These are phyloP conservation scores for Melanerpes formicivorus DNA, from an alignment of 2,113 vertebrate species.

Conservation along the genomic window DNA sequence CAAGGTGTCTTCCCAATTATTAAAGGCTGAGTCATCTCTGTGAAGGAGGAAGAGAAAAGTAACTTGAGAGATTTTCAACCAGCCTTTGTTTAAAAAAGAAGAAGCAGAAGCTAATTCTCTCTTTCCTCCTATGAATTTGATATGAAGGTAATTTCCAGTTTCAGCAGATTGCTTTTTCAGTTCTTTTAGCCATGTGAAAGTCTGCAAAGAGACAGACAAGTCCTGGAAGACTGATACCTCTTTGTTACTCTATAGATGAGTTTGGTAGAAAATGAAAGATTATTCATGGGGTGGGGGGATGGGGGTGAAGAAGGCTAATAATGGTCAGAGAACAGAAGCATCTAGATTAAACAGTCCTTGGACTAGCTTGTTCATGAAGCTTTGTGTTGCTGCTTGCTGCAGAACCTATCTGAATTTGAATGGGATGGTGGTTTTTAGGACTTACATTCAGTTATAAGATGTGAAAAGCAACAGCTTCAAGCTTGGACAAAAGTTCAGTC, in stretches of 20 bases:
- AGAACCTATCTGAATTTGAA: not conserved
- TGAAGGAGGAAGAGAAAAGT: not conserved
- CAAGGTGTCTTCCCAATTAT: not conserved
- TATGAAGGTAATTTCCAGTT: not conserved
- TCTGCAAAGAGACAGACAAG: not conserved
- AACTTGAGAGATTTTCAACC: not conserved
- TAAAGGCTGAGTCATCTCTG: not conserved
- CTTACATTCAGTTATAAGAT: not conserved
- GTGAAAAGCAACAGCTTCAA: not conserved
- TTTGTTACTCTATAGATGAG: not conserved
- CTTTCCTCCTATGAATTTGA: not conserved
- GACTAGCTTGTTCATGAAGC: not conserved
- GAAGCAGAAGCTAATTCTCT: no score
- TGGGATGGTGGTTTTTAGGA: not conserved
- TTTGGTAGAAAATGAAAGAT: not conserved
- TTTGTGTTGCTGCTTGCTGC: not conserved
- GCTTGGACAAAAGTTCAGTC: not conserved
- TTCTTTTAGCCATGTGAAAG: not conserved
- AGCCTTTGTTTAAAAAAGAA: not conserved
- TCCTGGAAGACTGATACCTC: not conserved
- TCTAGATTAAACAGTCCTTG: not conserved
- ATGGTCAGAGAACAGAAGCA: not conserved
- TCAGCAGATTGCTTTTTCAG: not conserved
- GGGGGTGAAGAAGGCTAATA: not conserved
- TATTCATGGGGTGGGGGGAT: not conserved